phyloP scores from a whole-genome alignment of 2,113 vertebrate genomes.

The Semnornis frantzii region DNA sequence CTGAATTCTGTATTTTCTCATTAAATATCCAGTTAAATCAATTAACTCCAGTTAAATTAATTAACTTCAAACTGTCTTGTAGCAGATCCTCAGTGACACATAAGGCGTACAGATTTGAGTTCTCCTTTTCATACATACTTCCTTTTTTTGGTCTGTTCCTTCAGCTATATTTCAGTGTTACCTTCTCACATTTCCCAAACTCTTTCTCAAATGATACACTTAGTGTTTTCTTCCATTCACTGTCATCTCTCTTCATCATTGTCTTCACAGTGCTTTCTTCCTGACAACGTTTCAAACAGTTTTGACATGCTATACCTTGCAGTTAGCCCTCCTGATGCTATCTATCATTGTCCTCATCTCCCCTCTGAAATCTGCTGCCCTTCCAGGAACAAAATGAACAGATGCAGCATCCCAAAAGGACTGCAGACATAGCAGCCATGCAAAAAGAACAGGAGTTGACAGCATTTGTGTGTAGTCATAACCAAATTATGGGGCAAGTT shows the following conservation, averaged over 20 bases:
- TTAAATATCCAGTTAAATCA: neutral
- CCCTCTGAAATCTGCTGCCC: neutral
- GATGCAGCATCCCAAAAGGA: neutral
- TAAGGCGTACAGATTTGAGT: neutral
- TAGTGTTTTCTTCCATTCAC: neutral
- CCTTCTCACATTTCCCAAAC: neutral
- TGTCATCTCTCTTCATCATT: neutral
- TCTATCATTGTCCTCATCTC: neutral
- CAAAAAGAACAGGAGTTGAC: slow-evolving; percentile 1
- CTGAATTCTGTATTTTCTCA: neutral
- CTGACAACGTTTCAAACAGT: neutral
- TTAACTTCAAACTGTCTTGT: neutral
- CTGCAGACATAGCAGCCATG: neutral
- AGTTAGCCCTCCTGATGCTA: neutral
- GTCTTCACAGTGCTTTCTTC: neutral
- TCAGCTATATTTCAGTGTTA: neutral
- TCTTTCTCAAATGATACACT: neutral
- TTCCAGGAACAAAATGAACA: neutral
- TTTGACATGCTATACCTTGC: neutral
- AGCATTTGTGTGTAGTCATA: neutral
- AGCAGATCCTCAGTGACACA: neutral
- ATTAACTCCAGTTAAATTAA: too few relatives aligned
- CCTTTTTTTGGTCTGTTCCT: neutral
- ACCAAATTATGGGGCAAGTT: neutral
- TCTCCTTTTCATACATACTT: neutral